Evolutionary conservation across 2,113 vertebrate species (phyloP).

Genomic region (Pluvianellus socialis): DNA sequence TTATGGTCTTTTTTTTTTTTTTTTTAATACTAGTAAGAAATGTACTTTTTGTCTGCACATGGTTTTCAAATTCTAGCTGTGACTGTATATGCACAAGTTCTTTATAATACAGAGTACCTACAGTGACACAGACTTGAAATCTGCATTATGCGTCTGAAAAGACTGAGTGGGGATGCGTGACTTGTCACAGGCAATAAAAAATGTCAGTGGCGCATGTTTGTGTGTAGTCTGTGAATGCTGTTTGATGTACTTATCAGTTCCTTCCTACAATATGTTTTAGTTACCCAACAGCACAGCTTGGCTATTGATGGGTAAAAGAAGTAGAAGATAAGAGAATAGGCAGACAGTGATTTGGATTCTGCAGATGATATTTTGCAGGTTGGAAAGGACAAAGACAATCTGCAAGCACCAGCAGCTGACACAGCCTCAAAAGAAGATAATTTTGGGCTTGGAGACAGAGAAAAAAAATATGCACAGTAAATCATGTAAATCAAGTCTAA

Average conservation of each 20-base stretch:
- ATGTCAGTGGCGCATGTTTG: background rate
- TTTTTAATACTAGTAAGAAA: background rate
- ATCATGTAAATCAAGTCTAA: constrained; percentile 48
- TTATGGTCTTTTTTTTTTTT: background rate
- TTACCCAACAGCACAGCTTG: constrained; percentile 40
- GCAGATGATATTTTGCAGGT: constrained; percentile 61
- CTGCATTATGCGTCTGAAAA: constrained; percentile 19
- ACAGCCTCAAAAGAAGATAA: constrained; percentile 51
- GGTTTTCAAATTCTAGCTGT: background rate
- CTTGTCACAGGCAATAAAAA: constrained; percentile 51
- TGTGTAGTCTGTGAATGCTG: constrained; percentile 42
- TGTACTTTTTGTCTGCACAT: background rate
- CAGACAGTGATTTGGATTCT: constrained; percentile 61
- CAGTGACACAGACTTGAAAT: constrained; percentile 23
- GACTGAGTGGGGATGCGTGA: constrained; percentile 8
- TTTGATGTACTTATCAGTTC: constrained; percentile 67
- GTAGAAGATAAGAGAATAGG: constrained; percentile 53
- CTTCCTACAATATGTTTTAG: constrained; percentile 47
- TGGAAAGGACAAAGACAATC: constrained; percentile 67
- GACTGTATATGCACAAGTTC: background rate
- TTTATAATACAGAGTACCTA: background rate
- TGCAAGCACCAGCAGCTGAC: constrained; percentile 37
- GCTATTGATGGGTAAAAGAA: constrained; percentile 53
- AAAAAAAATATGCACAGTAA: constrained; percentile 22
- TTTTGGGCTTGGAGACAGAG: constrained; percentile 36